phyloP scores from a whole-genome alignment of 2,888 invertebrate species.

The Thelaira solivaga region DNA sequence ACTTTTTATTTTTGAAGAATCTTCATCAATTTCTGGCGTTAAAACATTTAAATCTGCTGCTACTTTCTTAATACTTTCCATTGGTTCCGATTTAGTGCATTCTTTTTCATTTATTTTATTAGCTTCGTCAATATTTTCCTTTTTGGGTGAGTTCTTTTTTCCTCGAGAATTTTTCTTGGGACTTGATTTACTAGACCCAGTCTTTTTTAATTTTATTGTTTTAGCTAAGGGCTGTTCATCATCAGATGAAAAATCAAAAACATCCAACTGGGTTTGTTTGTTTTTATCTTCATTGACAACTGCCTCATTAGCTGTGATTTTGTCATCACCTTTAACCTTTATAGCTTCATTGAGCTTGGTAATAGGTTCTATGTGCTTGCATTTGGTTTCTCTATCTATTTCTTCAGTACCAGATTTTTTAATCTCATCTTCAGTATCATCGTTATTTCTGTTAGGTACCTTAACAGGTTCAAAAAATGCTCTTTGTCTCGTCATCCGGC shows the following conservation, averaged over 20 bases:
- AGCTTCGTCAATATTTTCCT: conserved; percentile 21
- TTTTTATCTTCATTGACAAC: conserved; percentile 16
- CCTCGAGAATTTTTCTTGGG: conserved; percentile 58
- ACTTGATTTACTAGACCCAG: conserved; percentile 31
- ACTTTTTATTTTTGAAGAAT: conserved; percentile 20
- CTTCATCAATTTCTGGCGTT: neutral
- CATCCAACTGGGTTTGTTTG: conserved; percentile 68
- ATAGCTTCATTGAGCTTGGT: neutral
- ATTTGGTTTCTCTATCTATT: conserved; percentile 10
- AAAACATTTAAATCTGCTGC: neutral
- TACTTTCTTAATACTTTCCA: conserved; percentile 36
- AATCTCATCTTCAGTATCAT: neutral
- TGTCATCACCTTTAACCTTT: conserved; percentile 1
- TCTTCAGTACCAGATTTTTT: conserved; percentile 10
- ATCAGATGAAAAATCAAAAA: conserved; percentile 79
- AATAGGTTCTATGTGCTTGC: neutral
- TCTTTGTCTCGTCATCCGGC: conserved; percentile 75
- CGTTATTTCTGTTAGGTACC: conserved; percentile 67
- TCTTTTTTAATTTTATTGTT: conserved; percentile 74
- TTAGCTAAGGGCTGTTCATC: conserved; percentile 79
- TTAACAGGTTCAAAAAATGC: conserved; percentile 77
- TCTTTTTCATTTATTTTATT: conserved; percentile 52
- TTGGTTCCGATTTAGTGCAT: neutral
- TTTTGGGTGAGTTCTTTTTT: conserved; percentile 52
- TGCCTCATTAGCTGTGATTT: neutral